Evolutionary conservation across 2,888 invertebrate species (phyloP), one percentile per base, ranked within the genome.

Genomic region (Mythimna pallens): DNA sequence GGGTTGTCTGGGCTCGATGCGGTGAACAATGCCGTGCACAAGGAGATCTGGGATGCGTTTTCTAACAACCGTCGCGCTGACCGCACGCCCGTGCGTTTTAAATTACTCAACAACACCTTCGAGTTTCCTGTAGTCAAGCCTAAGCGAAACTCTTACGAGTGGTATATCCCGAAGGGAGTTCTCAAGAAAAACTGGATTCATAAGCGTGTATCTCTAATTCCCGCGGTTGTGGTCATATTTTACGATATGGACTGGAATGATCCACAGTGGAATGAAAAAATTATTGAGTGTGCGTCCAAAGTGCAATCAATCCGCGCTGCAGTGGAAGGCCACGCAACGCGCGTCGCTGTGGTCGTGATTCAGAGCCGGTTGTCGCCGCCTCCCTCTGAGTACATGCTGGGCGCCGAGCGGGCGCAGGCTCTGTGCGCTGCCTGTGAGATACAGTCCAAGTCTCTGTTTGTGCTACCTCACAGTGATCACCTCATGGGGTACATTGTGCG

Each of bases 181-280:
- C 94, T 99, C 10, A 99, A 99, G 92, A 97, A 98, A 59, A 98
- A 98, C 90, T 99, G 99, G 99, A 98, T 99, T 96, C 97, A 97
- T 66, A 99, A 99, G 93, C 99, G 99, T 90, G 96, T 99, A 54
- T 97, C 98, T 84, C 97, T 98, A 73, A 97, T 99, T 81, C 99
- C 99, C 12, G 98, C 99, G 1, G 98, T 99, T 1, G 98, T 99
- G 40, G 99, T 99, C 4, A 97, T 99, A 78, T 99, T 99, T 94
- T 99, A 98, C 92, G 99, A 99, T 89, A 97, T 99, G 91, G 99
- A 99, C 94, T 99, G 99, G 99, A 98, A 99, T 91, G 99, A 99
- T 94, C 96, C 97, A 0, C 97, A 98, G 81, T 99, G 99, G 99
- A 98, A 98, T 85, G 99, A 99, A 86, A 99, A 98, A 91, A 98